These are phyloP conservation scores for Tromatobia lineatoria DNA, from an alignment of 2,888 invertebrate species.

Conservation along the genomic window DNA sequence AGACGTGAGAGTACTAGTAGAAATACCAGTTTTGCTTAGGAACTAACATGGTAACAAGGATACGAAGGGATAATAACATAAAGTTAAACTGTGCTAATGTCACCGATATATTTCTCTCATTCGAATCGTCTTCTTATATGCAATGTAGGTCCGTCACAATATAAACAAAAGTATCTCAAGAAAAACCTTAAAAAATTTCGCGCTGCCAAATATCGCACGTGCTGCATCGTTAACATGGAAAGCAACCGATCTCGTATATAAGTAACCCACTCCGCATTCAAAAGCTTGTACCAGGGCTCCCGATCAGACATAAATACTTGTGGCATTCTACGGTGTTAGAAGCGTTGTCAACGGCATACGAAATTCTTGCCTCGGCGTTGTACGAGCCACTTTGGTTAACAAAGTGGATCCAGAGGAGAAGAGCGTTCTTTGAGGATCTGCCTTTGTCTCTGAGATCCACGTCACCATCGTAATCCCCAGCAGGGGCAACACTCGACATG, in stretches of 20 bases:
- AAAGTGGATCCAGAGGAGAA: conserved; percentile 75
- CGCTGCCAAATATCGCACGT: conserved; percentile 7
- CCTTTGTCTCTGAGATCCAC: conserved; percentile 47
- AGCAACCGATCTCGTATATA: not conserved
- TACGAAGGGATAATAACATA: too few relatives aligned
- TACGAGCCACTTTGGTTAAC: conserved; percentile 80
- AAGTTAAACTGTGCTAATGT: too few relatives aligned
- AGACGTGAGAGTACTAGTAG: too few relatives aligned
- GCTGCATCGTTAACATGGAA: conserved; percentile 34
- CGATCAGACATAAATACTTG: conserved; percentile 83
- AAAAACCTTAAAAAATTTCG: not conserved
- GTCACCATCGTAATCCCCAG: conserved; percentile 56
- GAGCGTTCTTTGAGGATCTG: conserved; percentile 7
- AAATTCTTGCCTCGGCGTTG: conserved; percentile 64
- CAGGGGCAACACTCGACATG: conserved; percentile 33
- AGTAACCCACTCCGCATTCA: conserved; percentile 79
- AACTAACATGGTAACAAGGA: too few relatives aligned
- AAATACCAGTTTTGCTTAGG: too few relatives aligned
- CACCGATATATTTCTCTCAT: too few relatives aligned
- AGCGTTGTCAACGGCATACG: conserved; percentile 76
- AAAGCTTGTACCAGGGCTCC: conserved; percentile 80
- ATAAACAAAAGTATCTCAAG: not conserved
- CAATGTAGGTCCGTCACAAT: too few relatives aligned
- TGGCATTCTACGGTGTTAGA: conserved; percentile 77
- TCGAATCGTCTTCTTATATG: too few relatives aligned